phyloP scores from a whole-genome alignment of 1,140 invertebrate genomes.

The Alviniconcha marisindica region DNA sequence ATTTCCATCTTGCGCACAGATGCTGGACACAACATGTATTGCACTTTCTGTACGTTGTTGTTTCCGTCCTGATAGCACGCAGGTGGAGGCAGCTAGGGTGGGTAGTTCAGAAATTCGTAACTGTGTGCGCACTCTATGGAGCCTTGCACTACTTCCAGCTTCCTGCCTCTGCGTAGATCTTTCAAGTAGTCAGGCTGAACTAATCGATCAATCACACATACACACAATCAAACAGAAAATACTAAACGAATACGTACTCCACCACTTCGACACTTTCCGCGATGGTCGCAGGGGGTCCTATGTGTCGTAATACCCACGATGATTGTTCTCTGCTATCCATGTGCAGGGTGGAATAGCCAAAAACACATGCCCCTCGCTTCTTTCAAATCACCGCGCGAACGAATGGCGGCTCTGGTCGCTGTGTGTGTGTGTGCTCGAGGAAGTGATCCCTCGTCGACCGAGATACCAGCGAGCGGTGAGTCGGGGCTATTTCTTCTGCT shows the following conservation, averaged over 20 bases:
- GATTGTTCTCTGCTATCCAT: constrained; percentile 28
- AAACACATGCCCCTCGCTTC: constrained; percentile 27
- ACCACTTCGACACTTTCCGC: constrained; percentile 5
- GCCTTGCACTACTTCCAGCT: too few relatives aligned
- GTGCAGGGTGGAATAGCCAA: not conserved
- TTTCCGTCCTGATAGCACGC: too few relatives aligned
- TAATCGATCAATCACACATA: not conserved
- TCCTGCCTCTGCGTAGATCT: too few relatives aligned
- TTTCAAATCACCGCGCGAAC: constrained; percentile 15
- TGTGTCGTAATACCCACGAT: constrained; percentile 23
- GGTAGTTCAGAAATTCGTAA: too few relatives aligned
- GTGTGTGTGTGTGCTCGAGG: not conserved
- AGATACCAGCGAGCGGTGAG: not conserved
- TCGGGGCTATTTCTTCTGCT: too few relatives aligned
- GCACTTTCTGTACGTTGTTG: too few relatives aligned
- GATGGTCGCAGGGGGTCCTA: constrained; percentile 30
- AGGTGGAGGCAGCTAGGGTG: too few relatives aligned
- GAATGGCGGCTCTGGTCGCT: constrained; percentile 9
- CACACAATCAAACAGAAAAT: not conserved
- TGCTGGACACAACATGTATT: too few relatives aligned
- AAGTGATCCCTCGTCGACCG: constrained; percentile 1
- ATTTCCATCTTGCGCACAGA: too few relatives aligned
- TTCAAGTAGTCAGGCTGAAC: too few relatives aligned
- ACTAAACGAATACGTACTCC: constrained; percentile 7
- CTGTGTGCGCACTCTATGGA: too few relatives aligned